A percentile compares a stretch with the other conserved stretches of the same genome.
These are phyloP conservation scores for Galerucella nymphaeae DNA, from an alignment of 2,888 invertebrate species.

Conservation along the genomic window DNA sequence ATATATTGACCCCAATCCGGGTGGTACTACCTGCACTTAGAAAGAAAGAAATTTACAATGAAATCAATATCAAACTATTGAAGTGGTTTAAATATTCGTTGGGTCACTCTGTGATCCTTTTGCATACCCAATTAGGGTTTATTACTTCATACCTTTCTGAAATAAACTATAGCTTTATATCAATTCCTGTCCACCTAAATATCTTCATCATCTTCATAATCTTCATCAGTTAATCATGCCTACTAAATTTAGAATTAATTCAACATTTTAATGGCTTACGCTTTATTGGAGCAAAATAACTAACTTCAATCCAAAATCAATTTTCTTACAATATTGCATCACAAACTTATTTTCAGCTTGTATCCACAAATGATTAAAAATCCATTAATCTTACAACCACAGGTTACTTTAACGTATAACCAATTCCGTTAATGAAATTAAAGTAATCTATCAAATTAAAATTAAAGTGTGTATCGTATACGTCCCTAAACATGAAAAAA, in stretches of 20 bases:
- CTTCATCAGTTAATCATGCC: neutral
- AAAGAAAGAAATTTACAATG: no score
- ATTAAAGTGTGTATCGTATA: conserved; percentile 29
- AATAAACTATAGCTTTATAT: no score
- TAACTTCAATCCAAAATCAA: conserved; percentile 6
- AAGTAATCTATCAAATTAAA: conserved; percentile 54
- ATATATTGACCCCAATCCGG: no score
- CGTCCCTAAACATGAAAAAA: conserved; percentile 31
- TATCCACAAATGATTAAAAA: conserved; percentile 52
- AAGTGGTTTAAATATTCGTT: no score
- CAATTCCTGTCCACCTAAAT: neutral
- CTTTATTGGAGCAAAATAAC: neutral
- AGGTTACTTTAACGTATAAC: conserved; percentile 35
- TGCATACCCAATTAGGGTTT: no score
- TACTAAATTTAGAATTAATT: neutral
- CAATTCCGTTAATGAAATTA: conserved; percentile 58
- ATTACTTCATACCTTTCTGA: no score
- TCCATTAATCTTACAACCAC: conserved; percentile 54
- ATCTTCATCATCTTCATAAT: neutral
- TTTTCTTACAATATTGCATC: conserved; percentile 15
- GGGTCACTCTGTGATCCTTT: no score
- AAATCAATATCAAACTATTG: no score
- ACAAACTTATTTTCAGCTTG: conserved; percentile 20
- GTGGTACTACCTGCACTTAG: no score
- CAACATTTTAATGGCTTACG: neutral